Base-by-base conservation (phyloP, 37 sponge, comb jelly and placozoan genomes). In the Oopsacas minuta region DNA sequence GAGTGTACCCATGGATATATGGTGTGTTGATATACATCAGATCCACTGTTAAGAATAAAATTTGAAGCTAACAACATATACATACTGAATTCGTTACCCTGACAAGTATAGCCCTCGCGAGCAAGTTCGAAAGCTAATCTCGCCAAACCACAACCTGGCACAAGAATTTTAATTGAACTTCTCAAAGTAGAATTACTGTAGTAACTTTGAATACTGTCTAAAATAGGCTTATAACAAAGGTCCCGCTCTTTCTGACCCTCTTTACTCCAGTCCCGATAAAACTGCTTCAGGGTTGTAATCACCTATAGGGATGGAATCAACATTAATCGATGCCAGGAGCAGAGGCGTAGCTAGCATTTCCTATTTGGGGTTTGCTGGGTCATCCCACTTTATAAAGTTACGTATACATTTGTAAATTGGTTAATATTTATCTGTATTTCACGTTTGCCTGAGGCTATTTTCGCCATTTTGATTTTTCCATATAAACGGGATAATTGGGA, bases 31-130 rank as follows among this genome's bases (percentile, higher is more conserved):
- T 17, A 85, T 82, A 37, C 22, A 46, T 34, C 36, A 38, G 46
- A 1, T 22, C 82, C 36, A 7, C 38, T 28, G 53, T 98, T 98
- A 36, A 98, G 87, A 30, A 98, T 92, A 87, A 93, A 95, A 83
- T 98, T 89, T 7, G 99, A 98, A 39, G 91, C 92, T 23, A 95
- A 83, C 22, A 98, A 84, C 99, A 98, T 98, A 83, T 83, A 92
- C 88, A 95, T 90, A 52, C 99, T 98, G 85, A 95, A 95, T 87
- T 98, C 99, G 52, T 98, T 98, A 10, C 99, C 99, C 82, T 98
- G 91, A 86, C 96, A 95, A 0, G 37, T n/a, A 83, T 92, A 98
- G 37, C 97, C 91, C 88, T 81, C 25, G 35, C 25, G 61, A 15
- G 94, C 99, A 35, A 98, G 82, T 46, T 98, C 99, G 82, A 52